These are phyloP conservation scores for Gila robusta DNA, from an alignment of 2,797 vertebrate species.

Conservation along the genomic window DNA sequence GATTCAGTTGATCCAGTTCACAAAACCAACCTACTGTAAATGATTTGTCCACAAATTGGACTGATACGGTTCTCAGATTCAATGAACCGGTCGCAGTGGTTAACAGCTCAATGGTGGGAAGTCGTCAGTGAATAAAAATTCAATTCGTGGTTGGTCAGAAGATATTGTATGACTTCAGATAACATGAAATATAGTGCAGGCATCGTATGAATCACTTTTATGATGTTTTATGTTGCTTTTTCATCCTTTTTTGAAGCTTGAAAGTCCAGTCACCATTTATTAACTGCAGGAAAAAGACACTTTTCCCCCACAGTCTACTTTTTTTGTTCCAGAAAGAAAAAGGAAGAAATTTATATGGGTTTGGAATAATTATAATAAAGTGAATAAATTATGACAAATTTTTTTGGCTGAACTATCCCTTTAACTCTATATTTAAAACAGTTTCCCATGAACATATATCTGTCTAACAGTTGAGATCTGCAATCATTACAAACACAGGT, in stretches of 20 bases:
- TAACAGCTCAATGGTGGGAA: constrained; percentile 13
- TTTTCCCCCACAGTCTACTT: background rate
- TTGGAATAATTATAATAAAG: background rate
- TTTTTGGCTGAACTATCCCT: constrained; percentile 5
- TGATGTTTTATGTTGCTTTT: background rate
- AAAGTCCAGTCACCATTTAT: background rate
- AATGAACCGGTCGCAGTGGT: background rate
- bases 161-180: background rate
- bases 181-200: background rate
- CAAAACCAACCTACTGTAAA: constrained; percentile 5
- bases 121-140: background rate
- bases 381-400: background rate
- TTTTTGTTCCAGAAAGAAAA: background rate
- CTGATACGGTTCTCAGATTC: background rate
- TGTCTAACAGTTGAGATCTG: background rate
- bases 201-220: background rate
- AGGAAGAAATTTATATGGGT: background rate
- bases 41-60: background rate
- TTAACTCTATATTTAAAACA: background rate
- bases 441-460: constrained; percentile 4
- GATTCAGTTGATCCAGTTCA: constrained; percentile 1
- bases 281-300: background rate
- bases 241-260: background rate
- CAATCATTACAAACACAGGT: constrained; percentile 2
- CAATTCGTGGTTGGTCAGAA: background rate